phyloP scores from a whole-genome alignment of 2,888 invertebrate genomes.

The Ischnus inquisitorius region DNA sequence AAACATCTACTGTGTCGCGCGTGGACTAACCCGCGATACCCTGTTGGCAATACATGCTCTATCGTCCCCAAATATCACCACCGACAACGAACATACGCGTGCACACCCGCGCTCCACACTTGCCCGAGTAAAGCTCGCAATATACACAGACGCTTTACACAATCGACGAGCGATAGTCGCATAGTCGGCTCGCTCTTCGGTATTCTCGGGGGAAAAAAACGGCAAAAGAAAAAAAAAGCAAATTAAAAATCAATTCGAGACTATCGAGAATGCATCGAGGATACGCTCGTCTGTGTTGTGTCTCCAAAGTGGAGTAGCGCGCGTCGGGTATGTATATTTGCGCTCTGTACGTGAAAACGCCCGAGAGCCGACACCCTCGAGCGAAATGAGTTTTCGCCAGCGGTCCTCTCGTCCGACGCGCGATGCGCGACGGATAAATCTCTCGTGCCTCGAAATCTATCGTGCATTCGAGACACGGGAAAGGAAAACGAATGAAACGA shows the following conservation, averaged over 20 bases:
- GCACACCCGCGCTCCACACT: constrained; percentile 59
- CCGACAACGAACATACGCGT: constrained; percentile 60
- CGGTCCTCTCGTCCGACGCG: neutral
- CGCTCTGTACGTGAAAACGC: constrained; percentile 3
- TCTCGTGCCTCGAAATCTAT: constrained; percentile 13
- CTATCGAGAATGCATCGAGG: constrained; percentile 65
- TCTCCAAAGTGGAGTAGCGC: neutral
- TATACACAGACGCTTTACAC: constrained; percentile 63
- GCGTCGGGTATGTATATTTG: neutral
- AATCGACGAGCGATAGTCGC: constrained; percentile 18
- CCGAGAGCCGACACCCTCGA: constrained; percentile 29
- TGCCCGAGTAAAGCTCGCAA: constrained; percentile 62
- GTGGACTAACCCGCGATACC: constrained; percentile 35
- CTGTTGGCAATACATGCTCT: constrained; percentile 36
- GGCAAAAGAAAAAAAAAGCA: constrained; percentile 53
- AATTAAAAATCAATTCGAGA: constrained; percentile 81
- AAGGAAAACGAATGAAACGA: constrained; percentile 8
- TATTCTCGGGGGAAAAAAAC: neutral
- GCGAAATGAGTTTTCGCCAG: constrained; percentile 48
- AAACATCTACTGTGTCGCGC: constrained; percentile 56
- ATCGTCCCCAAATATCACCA: constrained; percentile 31
- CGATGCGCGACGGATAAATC: constrained; percentile 19
- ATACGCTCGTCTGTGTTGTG: constrained; percentile 30
- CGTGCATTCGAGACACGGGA: constrained; percentile 5
- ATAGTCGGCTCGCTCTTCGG: neutral